These are phyloP conservation scores for Datnioides undecimradiatus DNA, from an alignment of 2,113 vertebrate species.

Conservation along the genomic window DNA sequence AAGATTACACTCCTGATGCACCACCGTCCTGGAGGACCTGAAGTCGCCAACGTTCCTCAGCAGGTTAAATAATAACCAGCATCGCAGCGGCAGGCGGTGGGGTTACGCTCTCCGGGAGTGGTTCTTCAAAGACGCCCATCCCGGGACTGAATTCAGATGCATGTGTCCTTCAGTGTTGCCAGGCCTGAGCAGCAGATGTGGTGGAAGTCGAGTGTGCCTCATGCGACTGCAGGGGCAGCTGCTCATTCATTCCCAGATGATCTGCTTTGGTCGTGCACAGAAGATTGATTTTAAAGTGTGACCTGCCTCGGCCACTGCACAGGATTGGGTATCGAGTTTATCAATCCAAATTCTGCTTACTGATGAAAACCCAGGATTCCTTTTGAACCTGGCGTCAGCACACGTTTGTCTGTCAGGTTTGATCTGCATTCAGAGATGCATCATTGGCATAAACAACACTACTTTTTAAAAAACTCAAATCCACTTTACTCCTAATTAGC, in stretches of 20 bases:
- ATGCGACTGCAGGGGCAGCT: conserved; percentile 1
- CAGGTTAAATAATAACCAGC: background rate
- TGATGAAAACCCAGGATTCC: background rate
- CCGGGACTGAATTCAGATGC: background rate
- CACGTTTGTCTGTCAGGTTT: background rate
- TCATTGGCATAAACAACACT: too few relatives aligned
- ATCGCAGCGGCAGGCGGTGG: background rate
- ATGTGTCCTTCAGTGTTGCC: background rate
- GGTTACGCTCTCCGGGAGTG: background rate
- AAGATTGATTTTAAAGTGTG: background rate
- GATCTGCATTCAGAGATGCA: background rate
- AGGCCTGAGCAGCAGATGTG: background rate
- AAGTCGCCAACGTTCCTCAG: too few relatives aligned
- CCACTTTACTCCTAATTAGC: too few relatives aligned
- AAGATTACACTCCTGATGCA: too few relatives aligned
- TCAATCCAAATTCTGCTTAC: background rate
- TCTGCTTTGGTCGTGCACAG: background rate
- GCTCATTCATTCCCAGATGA: background rate
- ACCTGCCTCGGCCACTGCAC: background rate
- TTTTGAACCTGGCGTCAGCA: background rate
- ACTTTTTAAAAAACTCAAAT: too few relatives aligned
- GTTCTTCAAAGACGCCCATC: background rate
- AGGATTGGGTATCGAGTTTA: background rate
- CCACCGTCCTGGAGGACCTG: background rate
- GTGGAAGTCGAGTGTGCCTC: background rate